Evolutionary conservation across 2,113 vertebrate genomes (phyloP), one percentile per base, ranked within the genome.

Genomic region (Proterorhinus semilunaris): DNA sequence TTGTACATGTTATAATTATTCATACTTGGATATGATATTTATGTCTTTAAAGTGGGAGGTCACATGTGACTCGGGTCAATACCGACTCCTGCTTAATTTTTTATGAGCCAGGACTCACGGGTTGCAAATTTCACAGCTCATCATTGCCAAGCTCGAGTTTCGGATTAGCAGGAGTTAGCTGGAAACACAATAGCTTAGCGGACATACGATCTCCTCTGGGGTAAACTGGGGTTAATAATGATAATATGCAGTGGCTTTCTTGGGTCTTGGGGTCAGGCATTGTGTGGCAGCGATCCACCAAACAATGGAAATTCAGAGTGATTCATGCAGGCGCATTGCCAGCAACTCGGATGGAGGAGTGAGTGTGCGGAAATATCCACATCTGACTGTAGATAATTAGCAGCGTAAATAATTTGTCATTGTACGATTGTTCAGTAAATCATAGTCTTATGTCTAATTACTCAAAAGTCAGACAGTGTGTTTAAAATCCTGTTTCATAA

Each of bases 61-160:
- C 65, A 70, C 65, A 78, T 69, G 75, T 54, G 77, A 64, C 68
- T 44, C 12, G 45, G 84, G 72, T 87, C 86, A 83, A 72, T 68
- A 84, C 72, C 76, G 81, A 46, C 80, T 52, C 11, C 66, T 49
- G 46, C 87, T 91, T 81, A 81, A 91, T 89, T 81, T 92, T 92
- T 89, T 70, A 91, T 90, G 85, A 51, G 64, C 58, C 54, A 70
- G 73, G 78, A 81, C 86, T 89, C 81, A 81, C 74, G 82, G 83
- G 87, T 83, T 78, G 87, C 83, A 83, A 65, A 82, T 90, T 90
- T 92, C 88, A 86, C 85, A 88, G 87, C 83, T 88, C 80, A 69
- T 83, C 76, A 36, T 81, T 58, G 75, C 70, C 68, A 75, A 76
- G 82, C 85, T 88, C 78, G 71, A 78, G 86, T 91, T 91, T 86